These are phyloP conservation scores for Ciconia maguari DNA, from an alignment of 2,113 vertebrate genomes.

Conservation along the genomic window DNA sequence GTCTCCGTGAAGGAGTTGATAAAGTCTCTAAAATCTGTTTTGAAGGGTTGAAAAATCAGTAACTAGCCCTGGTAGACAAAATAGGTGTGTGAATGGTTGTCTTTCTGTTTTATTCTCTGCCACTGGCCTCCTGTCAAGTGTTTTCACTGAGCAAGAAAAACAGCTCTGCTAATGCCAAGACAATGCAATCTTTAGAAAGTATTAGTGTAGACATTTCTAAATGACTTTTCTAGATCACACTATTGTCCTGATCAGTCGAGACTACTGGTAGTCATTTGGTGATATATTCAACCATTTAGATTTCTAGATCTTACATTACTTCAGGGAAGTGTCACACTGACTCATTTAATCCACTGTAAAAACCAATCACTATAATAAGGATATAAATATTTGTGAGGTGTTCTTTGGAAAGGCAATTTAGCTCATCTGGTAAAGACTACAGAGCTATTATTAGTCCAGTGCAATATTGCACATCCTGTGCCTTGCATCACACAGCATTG, in stretches of 20 bases:
- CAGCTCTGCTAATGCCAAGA: background rate
- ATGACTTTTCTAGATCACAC: background rate
- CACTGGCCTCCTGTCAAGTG: background rate
- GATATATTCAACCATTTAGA: background rate
- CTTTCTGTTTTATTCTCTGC: background rate
- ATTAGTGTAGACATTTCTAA: background rate
- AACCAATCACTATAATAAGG: background rate
- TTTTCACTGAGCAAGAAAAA: background rate
- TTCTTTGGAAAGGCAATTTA: background rate
- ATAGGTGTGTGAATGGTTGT: background rate
- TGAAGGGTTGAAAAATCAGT: background rate
- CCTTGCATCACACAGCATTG: background rate
- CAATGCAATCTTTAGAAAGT: background rate
- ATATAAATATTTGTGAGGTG: background rate
- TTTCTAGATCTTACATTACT: background rate
- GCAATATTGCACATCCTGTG: background rate
- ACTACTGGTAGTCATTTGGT: background rate
- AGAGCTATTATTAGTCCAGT: background rate
- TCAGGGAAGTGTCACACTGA: background rate
- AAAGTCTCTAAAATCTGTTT: background rate
- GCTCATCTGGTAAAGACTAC: background rate
- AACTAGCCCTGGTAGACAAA: background rate
- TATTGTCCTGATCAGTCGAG: background rate
- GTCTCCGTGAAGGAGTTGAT: background rate
- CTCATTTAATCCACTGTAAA: background rate